Evolutionary conservation across 2,797 vertebrate genomes (phyloP).

Genomic region (Poeciliopsis turneri): DNA sequence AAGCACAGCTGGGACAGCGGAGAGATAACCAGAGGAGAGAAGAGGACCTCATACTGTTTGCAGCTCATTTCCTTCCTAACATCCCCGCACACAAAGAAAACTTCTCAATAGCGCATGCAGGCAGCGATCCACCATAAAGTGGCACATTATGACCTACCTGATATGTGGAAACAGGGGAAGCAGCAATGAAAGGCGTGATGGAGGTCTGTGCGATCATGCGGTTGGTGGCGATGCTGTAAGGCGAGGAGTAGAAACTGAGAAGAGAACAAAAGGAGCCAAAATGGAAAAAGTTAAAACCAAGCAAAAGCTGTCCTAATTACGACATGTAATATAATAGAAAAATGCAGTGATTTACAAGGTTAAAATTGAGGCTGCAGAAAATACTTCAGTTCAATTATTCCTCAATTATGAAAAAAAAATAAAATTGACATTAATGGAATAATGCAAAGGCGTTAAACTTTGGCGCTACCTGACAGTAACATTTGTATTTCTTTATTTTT

Average conservation of each 20-base stretch:
- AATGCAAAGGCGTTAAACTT: not conserved
- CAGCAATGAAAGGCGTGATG: slow-evolving; percentile 97
- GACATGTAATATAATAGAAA: not conserved
- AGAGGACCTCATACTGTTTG: slow-evolving; percentile 52
- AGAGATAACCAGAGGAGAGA: slow-evolving; percentile 54
- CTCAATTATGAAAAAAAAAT: not conserved
- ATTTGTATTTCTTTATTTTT: not conserved
- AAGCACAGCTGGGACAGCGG: slow-evolving; percentile 63
- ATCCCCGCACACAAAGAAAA: slow-evolving; percentile 38
- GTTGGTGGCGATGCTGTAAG: slow-evolving; percentile 98
- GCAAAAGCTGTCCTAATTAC: not conserved
- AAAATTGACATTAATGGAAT: too few relatives aligned
- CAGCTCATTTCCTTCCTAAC: slow-evolving; percentile 41
- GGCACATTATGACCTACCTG: slow-evolving; percentile 83
- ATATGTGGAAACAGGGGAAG: slow-evolving; percentile 98
- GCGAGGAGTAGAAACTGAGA: slow-evolving; percentile 96
- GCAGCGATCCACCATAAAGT: slow-evolving; percentile 37
- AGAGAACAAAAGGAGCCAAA: slow-evolving; percentile 20
- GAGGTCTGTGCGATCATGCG: slow-evolving; percentile 99
- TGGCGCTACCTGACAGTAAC: not conserved
- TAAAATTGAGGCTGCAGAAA: not conserved
- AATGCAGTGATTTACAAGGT: not conserved
- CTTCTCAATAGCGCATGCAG: slow-evolving; percentile 33
- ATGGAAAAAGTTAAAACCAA: not conserved
- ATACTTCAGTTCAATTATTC: not conserved